These are phyloP conservation scores for Nomada ruficornis DNA, from an alignment of 2,888 invertebrate species.

Conservation along the genomic window DNA sequence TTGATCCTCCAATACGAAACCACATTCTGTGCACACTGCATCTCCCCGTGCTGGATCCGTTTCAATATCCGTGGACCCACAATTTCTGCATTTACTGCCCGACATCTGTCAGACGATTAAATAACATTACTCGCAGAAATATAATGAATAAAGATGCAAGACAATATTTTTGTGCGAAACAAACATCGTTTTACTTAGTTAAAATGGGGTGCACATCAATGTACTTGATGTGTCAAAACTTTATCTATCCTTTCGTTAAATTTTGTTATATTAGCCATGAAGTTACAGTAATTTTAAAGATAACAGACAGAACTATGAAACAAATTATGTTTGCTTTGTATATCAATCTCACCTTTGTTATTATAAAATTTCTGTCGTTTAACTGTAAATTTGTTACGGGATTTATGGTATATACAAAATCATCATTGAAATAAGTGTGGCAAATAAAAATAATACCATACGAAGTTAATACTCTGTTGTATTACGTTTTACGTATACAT, in stretches of 20 bases:
- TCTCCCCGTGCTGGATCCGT: slow-evolving; percentile 97
- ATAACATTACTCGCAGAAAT: neutral
- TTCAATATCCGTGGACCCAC: slow-evolving; percentile 96
- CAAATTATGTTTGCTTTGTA: neutral
- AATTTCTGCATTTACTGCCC: slow-evolving; percentile 93
- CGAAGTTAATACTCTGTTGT: neutral
- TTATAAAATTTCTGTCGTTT: slow-evolving; percentile 13
- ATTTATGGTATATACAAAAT: neutral
- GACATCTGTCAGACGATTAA: slow-evolving; percentile 82
- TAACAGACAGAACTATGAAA: neutral
- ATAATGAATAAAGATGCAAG: neutral
- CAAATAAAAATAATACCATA: neutral
- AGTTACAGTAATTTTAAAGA: neutral
- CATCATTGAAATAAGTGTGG: neutral
- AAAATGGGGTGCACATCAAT: neutral
- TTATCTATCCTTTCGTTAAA: neutral
- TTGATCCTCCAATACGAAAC: slow-evolving; percentile 97
- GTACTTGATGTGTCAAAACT: neutral
- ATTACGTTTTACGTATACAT: slow-evolving; percentile 13
- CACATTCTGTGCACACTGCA: slow-evolving; percentile 98
- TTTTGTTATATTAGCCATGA: neutral
- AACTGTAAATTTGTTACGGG: neutral
- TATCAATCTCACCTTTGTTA: slow-evolving; percentile 32
- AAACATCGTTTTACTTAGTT: neutral
- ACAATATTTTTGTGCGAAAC: neutral